Evolutionary conservation across 1,140 invertebrate species (phyloP), one percentile per base, ranked within the genome.

Genomic region (Samia ricini): DNA sequence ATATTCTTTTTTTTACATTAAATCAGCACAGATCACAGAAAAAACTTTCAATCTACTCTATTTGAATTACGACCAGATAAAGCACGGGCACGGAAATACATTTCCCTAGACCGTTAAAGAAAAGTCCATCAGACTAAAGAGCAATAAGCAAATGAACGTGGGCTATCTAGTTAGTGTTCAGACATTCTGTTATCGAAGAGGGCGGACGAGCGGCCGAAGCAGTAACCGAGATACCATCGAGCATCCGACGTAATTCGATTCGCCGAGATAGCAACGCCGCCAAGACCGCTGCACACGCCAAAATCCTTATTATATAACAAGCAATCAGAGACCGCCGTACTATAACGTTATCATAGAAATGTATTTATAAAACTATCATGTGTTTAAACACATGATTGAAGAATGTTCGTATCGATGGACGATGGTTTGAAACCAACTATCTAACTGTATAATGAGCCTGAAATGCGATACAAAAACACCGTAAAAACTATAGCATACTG

Each of bases 141-240:
- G 81, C 73, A 80, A 85, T 83, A 83, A 83, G 80, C 74, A 82
- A 83, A 76, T 72, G 72, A 81, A 79, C 68, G 74, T 63, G 50
- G 55, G 69, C 55, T 78, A 77, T 86, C 77, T 84, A 60, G 57
- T 70, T 84, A 60, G 57, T 70, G 68, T 69, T 76, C 72, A 72
- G 77, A 73, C 71, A 71, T 83, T 77, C 73, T 72, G 79, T 79
- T 85, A 83, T 83, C 79, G 70, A 42, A 42, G 64, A 42, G 56
- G 66, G 63, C 60, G 71, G 74, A 51, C 61, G 71, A 68, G 63
- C 66, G 71, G 71, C 64, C 76, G 71, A 64, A 74, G 72, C 74
- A 71, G 60, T 61, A 57, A 49, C 62, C 66, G 51, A 74, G 81
- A 86, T 85, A 81, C 52, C 71, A 84, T 81, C 79, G 77, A 64